phyloP scores from a whole-genome alignment of 53 echinoderm and acorn worm genomes.

The Antedon mediterranea region DNA sequence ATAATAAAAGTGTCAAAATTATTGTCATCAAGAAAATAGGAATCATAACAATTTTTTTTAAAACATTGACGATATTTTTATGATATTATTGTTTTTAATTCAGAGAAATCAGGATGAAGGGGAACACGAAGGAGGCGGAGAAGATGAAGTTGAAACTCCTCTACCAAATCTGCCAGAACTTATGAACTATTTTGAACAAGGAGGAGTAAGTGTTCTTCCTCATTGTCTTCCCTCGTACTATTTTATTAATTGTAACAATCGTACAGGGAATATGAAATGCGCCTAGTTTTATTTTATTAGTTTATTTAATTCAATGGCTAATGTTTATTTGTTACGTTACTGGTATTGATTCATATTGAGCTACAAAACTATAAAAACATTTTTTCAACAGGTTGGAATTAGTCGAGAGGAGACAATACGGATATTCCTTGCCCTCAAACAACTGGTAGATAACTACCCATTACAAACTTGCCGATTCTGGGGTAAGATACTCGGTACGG shows the following conservation, averaged over 20 bases:
- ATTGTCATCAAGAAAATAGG: too few relatives aligned
- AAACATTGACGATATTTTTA: too few relatives aligned
- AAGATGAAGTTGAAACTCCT: conserved; percentile 94
- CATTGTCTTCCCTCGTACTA: too few relatives aligned
- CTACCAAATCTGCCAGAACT: conserved; percentile 90
- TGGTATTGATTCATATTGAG: too few relatives aligned
- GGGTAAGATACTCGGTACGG: conserved; percentile 84
- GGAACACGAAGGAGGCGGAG: conserved; percentile 74
- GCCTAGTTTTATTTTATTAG: too few relatives aligned
- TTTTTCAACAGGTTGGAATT: conserved; percentile 48
- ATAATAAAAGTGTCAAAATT: too few relatives aligned
- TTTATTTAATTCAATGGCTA: too few relatives aligned
- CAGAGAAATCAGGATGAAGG: conserved; percentile 94
- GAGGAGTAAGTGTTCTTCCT: conserved; percentile 65
- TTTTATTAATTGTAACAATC: not conserved
- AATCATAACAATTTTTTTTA: too few relatives aligned
- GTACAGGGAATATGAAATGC: too few relatives aligned
- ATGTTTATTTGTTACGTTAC: too few relatives aligned
- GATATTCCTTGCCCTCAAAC: conserved; percentile 80
- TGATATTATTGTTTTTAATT: conserved; percentile 2
- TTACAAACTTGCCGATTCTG: conserved; percentile 83
- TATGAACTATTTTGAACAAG: conserved; percentile 98
- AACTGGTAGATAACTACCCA: conserved; percentile 95
- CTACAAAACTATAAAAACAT: too few relatives aligned
- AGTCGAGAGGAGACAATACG: conserved; percentile 78